Evolutionary conservation across 2,113 vertebrate genomes (phyloP).

Genomic region (Pedetes capensis): DNA sequence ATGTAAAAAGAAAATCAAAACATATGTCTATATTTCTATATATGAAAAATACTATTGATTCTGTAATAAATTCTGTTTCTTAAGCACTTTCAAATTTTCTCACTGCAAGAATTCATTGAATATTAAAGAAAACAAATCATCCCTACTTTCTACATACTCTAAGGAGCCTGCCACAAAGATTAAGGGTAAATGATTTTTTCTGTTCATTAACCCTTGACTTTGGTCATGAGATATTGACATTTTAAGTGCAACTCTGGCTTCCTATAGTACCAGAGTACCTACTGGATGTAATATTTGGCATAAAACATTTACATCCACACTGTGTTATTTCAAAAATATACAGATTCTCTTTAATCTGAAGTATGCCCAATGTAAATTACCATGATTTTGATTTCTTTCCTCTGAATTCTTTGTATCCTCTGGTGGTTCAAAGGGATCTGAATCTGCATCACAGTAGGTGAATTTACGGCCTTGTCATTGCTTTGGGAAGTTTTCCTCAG

Average conservation of each 20-base stretch:
- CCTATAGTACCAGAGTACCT: neutral
- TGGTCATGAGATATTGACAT: neutral
- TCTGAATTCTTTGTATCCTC: neutral
- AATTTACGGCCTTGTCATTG: neutral
- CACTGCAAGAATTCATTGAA: neutral
- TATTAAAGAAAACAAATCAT: neutral
- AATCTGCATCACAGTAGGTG: too few species aligned
- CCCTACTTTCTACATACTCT: neutral
- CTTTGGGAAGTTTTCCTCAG: neutral
- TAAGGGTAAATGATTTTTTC: neutral
- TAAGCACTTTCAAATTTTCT: neutral
- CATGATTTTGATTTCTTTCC: neutral
- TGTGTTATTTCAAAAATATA: neutral
- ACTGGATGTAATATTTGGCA: neutral
- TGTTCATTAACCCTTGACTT: neutral
- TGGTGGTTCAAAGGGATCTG: neutral
- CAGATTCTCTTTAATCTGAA: neutral
- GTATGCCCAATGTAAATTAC: neutral
- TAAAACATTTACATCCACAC: neutral
- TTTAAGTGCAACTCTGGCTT: neutral
- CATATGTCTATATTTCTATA: neutral
- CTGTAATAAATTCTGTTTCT: neutral
- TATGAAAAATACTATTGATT: neutral
- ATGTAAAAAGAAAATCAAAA: neutral
- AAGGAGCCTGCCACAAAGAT: neutral